Conservation (phyloP, 2,888 invertebrate genomes). For the Gari tellinella region DNA sequence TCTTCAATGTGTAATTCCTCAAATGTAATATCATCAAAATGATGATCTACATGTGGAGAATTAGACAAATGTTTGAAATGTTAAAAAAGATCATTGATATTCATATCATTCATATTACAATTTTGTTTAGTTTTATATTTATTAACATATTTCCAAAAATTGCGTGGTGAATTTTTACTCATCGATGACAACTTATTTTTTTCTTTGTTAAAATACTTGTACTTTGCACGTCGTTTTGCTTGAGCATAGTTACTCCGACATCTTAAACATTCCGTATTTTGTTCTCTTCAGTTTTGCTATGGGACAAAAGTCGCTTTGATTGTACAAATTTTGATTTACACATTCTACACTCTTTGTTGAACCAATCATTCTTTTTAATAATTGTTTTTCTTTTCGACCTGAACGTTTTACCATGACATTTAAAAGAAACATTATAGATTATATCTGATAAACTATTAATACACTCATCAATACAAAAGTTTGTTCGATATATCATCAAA, state of each 20-base stretch:
- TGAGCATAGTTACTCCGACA: slow-evolving; percentile 1
- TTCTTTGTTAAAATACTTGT: slow-evolving; percentile 2
- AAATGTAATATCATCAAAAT: background rate
- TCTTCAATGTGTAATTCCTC: slow-evolving; percentile 3
- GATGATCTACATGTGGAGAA: too few relatives aligned
- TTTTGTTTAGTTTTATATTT: too few relatives aligned
- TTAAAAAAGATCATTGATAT: too few relatives aligned
- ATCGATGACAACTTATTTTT: too few relatives aligned
- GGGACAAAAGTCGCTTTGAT: too few relatives aligned
- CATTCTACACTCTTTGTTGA: too few relatives aligned
- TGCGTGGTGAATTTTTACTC: too few relatives aligned
- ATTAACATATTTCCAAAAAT: too few relatives aligned
- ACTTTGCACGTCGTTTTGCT: slow-evolving; percentile 10
- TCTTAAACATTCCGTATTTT: slow-evolving; percentile 1
- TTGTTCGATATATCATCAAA: slow-evolving; percentile 4
- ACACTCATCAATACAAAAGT: slow-evolving; percentile 1
- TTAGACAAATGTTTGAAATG: too few relatives aligned
- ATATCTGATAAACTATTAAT: slow-evolving; percentile 9
- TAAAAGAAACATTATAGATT: slow-evolving; percentile 15
- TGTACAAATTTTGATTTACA: too few relatives aligned
- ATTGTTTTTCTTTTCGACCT: background rate
- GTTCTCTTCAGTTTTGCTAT: too few relatives aligned
- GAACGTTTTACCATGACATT: slow-evolving; percentile 16
- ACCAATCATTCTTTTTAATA: slow-evolving; percentile 5
- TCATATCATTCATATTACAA: background rate